Evolutionary conservation across 2,113 vertebrate species (phyloP).

Genomic region (Pogonocichla stellata): DNA sequence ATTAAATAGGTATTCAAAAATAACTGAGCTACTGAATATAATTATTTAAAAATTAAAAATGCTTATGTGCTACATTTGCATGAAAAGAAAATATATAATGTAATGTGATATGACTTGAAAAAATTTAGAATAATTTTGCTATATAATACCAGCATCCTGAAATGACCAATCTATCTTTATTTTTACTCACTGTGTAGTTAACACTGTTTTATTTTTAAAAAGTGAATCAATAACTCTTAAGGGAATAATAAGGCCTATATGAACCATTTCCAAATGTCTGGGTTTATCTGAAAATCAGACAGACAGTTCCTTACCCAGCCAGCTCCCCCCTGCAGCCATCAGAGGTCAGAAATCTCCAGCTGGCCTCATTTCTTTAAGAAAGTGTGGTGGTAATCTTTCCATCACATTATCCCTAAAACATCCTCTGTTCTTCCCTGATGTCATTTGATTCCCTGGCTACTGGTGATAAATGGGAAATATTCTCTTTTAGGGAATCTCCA

Average conservation of each 20-base stretch:
- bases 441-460: not conserved
- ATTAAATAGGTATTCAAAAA: not conserved
- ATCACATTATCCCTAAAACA: slow-evolving; percentile 55
- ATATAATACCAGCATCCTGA: not conserved
- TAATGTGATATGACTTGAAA: not conserved
- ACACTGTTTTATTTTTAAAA: not conserved
- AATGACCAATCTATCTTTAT: not conserved
- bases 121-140: not conserved
- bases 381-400: slow-evolving; percentile 57
- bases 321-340: not conserved
- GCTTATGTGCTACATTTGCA: not conserved
- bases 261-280: not conserved
- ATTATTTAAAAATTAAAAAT: not conserved
- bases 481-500: not conserved
- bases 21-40: not conserved
- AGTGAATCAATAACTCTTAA: not conserved
- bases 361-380: slow-evolving; percentile 69
- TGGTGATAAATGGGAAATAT: not conserved
- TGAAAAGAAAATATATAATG: not conserved
- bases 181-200: not conserved
- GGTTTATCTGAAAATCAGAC: not conserved
- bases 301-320: not conserved
- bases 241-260: not conserved
- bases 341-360: slow-evolving; percentile 35
- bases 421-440: slow-evolving; percentile 17